Conservation (phyloP, 2,113 vertebrate species). For the Muscicapa adusta region DNA sequence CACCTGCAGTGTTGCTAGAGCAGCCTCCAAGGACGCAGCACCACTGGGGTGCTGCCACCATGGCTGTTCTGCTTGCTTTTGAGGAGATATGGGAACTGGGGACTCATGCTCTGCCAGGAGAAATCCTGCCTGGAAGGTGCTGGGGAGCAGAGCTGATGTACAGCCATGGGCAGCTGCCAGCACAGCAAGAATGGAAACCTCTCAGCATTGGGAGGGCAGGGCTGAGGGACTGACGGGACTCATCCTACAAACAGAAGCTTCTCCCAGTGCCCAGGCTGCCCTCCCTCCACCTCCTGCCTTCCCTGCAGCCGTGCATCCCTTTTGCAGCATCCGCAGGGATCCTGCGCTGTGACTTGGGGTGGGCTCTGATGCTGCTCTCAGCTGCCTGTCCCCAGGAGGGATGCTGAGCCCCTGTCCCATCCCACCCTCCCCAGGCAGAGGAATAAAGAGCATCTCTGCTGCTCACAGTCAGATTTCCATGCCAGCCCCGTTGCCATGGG, state of each 20-base stretch:
- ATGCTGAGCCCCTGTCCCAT: not conserved
- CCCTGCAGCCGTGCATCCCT: accelerated
- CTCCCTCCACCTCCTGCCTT: not conserved
- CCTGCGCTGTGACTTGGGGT: accelerated
- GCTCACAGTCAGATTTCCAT: not conserved
- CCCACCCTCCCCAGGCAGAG: not conserved
- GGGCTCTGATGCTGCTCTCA: not conserved
- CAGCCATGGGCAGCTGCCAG: not conserved
- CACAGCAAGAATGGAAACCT: accelerated
- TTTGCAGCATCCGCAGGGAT: accelerated
- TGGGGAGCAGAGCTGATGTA: not conserved
- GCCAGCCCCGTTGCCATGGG: slow-evolving; percentile 40
- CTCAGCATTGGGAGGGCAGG: not conserved
- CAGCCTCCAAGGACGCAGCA: accelerated
- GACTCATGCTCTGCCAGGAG: not conserved
- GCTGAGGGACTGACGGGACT: not conserved
- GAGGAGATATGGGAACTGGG: not conserved
- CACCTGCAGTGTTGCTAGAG: not conserved
- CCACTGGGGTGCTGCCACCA: not conserved
- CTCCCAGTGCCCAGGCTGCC: not conserved
- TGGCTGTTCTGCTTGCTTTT: not conserved
- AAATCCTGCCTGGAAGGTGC: not conserved
- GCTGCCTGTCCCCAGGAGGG: not conserved
- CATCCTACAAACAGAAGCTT: not conserved
- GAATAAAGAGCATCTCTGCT: slow-evolving; percentile 42